phyloP scores from a whole-genome alignment of 2,888 invertebrate species.

The Gari tellinella region DNA sequence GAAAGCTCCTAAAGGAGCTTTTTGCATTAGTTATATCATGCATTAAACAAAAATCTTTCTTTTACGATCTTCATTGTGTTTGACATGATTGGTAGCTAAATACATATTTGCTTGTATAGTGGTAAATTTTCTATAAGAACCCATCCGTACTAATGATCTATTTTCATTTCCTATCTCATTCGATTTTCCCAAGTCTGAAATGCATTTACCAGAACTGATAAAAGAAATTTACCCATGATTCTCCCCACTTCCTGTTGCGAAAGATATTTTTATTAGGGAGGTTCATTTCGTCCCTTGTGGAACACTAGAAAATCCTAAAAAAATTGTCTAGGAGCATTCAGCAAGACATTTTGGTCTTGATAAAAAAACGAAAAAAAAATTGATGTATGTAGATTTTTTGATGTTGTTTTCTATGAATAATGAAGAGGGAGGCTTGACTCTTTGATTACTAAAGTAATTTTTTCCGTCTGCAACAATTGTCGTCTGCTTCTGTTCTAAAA shows the following conservation, averaged over 20 bases:
- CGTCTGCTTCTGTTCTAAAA: too few species aligned
- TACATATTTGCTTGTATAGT: too few species aligned
- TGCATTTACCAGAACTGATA: slow-evolving; percentile 44
- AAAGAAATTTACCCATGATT: slow-evolving; percentile 49
- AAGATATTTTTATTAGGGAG: background rate
- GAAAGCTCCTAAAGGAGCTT: too few species aligned
- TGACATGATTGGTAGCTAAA: too few species aligned
- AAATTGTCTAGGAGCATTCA: slow-evolving; percentile 11
- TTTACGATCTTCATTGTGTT: too few species aligned
- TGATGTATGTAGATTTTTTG: slow-evolving; percentile 44
- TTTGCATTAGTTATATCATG: too few species aligned
- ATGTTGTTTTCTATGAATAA: slow-evolving; percentile 38
- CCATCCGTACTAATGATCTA: slow-evolving; percentile 57
- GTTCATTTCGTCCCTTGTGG: slow-evolving; percentile 22
- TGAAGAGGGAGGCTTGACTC: background rate
- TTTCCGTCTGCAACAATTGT: too few species aligned
- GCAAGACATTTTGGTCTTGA: slow-evolving; percentile 15
- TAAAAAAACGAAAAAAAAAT: slow-evolving; percentile 36
- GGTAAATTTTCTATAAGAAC: slow-evolving; percentile 56
- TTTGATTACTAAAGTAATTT: too few species aligned
- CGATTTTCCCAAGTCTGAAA: slow-evolving; percentile 43
- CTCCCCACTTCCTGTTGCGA: slow-evolving; percentile 16
- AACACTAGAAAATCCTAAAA: slow-evolving; percentile 21
- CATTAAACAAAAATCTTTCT: too few species aligned
- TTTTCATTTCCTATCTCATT: slow-evolving; percentile 57